Evolutionary conservation across 2,113 vertebrate genomes (phyloP), one percentile per base, ranked within the genome.

Genomic region (Dunckerocampus dactyliophorus): DNA sequence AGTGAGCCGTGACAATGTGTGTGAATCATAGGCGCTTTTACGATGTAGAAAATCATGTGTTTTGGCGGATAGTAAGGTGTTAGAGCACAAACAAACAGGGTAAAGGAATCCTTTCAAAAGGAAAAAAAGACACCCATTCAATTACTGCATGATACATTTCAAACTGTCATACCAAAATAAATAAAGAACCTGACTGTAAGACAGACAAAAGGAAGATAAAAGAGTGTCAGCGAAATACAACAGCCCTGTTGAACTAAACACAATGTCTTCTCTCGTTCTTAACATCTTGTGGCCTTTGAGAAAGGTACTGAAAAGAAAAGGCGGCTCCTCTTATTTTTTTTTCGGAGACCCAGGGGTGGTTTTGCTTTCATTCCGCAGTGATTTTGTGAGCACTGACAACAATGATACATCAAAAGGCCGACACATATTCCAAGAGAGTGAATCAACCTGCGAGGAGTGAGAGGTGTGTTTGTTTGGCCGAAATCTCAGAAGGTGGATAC

Each of bases 351-450:
- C 52, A 45, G 75, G 80, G 69, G 77, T 47, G 24, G 24, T 77
- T 77, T 76, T 76, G 63, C 47, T 82, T 82, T 88, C 78, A 74
- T 78, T 53, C 70, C 59, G 78, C 59, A 61, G 67, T 80, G 81
- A 83, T 89, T 87, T 85, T 71, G 79, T 85, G 82, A 82, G 78
- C 65, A 62, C 67, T 77, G 80, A 87, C 85, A 89, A 85, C 85
- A 87, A 87, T 80, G 76, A 82, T 82, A 77, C 73, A 89, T 89
- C 82, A 88, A 85, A 55, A 90, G 76, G 75, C 64, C 53, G 28
- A 71, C 85, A 86, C 84, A 82, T 75, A 51, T 84, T 84, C 78
- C 50, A 76, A 71, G 65, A 75, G 62, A 46, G 56, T 62, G 21
- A 65, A 71, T 34, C 50, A 62, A 72, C 71, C 65, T 24, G 56